Base-by-base conservation (phyloP, 2,797 vertebrate species). In the Lindbergichthys nudifrons region DNA sequence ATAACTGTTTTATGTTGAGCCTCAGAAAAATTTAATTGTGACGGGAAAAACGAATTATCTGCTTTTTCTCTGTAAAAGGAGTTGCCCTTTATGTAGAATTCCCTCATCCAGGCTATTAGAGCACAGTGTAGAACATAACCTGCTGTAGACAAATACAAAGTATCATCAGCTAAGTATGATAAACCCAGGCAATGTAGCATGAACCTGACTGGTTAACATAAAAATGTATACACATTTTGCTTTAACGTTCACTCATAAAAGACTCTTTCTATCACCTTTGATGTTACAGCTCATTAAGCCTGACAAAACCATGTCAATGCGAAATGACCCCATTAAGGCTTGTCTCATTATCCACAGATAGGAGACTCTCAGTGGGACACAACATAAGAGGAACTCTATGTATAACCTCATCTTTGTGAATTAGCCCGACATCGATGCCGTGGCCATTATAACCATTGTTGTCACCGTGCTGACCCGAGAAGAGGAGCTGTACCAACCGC, bases 321-420 rank as follows among this genome's bases (percentile, higher is more conserved):
- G 11, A 92, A 91, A 91, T 89, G 81, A 92, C 87, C 88, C 90
- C 83, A 91, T 93, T 93, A 89, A 80, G 81, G 86, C 87, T 70
- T 70, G 78, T 88, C 84, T 89, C 83, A 91, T 93, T 92, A 93
- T 90, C 85, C 78, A 84, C 81, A 81, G 88, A 87, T 60, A 77
- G 66, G 82, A 68, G 78, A 87, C 89, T 90, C 88, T 91, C 89
- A 88, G 77, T 45, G 53, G 80, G 82, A 90, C 79, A 85, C 84
- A 81, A 90, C 88, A 88, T 83, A 80, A 87, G 80, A 89, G 81
- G 73, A 73, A 71, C 75, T 75, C 89, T 87, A 90, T 90, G 87
- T 90, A 89, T 89, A 91, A 83, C 83, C 72, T 73, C 87, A 84
- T 90, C 80, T 88, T 82, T 79, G 79, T 83, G 82, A 90, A 92